A percentile compares a stretch with the other conserved stretches of the same genome.
phyloP scores from a whole-genome alignment of 2,888 invertebrate species.

The Noctua janthina region DNA sequence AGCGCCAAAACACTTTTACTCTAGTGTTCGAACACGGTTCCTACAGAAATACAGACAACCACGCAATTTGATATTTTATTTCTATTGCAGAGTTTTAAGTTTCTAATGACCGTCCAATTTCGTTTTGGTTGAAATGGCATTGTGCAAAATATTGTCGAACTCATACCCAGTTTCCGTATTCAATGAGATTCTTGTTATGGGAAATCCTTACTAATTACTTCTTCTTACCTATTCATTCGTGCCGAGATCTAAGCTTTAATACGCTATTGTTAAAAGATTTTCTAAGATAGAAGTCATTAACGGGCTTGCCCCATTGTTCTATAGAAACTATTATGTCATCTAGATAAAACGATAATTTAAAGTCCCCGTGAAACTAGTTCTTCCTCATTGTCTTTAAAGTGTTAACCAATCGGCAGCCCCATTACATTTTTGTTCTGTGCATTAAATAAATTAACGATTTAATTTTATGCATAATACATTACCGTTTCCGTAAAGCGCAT shows the following conservation, averaged over 20 bases:
- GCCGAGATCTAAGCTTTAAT: slow-evolving; percentile 59
- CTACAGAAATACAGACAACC: slow-evolving; percentile 46
- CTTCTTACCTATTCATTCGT: slow-evolving; percentile 56
- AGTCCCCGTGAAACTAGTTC: slow-evolving; percentile 67
- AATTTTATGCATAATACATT: slow-evolving; percentile 38
- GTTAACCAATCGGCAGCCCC: slow-evolving; percentile 70
- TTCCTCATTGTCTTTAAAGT: slow-evolving; percentile 72
- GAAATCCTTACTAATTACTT: slow-evolving; percentile 59
- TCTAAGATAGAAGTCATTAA: slow-evolving; percentile 63
- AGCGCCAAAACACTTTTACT: slow-evolving; percentile 74
- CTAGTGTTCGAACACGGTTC: slow-evolving; percentile 53
- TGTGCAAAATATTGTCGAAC: slow-evolving; percentile 61
- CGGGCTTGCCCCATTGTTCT: slow-evolving; percentile 66
- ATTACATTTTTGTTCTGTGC: slow-evolving; percentile 63
- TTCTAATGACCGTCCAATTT: slow-evolving; percentile 65
- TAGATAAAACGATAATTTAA: slow-evolving; percentile 63
- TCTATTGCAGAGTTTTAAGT: slow-evolving; percentile 53
- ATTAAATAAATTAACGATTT: slow-evolving; percentile 15
- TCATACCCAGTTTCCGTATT: slow-evolving; percentile 48
- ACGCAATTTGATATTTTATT: slow-evolving; percentile 57
- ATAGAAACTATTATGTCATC: slow-evolving; percentile 72
- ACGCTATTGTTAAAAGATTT: slow-evolving; percentile 69
- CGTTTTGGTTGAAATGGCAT: slow-evolving; percentile 57
- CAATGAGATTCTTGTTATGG: slow-evolving; percentile 49
- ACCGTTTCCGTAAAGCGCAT: slow-evolving; percentile 40